These are phyloP conservation scores for Mythimna albipuncta DNA, from an alignment of 2,888 invertebrate genomes.

Conservation along the genomic window DNA sequence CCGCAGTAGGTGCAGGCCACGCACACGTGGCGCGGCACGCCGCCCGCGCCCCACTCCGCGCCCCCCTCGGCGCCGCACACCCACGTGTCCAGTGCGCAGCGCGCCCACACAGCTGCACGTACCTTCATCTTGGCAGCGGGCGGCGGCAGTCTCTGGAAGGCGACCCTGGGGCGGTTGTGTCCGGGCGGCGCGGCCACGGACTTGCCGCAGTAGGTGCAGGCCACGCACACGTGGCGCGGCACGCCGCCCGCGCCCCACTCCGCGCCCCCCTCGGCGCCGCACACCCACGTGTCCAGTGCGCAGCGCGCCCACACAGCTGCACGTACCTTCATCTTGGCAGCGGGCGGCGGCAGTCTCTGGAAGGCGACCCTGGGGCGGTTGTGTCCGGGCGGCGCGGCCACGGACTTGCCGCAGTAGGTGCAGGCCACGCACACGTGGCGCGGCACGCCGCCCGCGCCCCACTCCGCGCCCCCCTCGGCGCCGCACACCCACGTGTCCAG, in stretches of 20 bases:
- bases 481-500: too few relatives aligned
- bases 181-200: slow-evolving; percentile 96
- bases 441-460: slow-evolving; percentile 67
- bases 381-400: slow-evolving; percentile 94
- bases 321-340: slow-evolving; percentile 93
- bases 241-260: slow-evolving; percentile 63
- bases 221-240: slow-evolving; percentile 89
- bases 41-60: slow-evolving; percentile 71
- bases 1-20: slow-evolving; percentile 98
- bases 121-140: slow-evolving; percentile 94
- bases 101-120: slow-evolving; percentile 95
- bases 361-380: slow-evolving; percentile 85
- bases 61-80: slow-evolving; percentile 91
- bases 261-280: slow-evolving; percentile 73
- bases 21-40: slow-evolving; percentile 84
- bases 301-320: slow-evolving; percentile 97
- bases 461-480: slow-evolving; percentile 73
- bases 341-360: slow-evolving; percentile 92
- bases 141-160: slow-evolving; percentile 91
- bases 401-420: slow-evolving; percentile 98
- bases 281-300: slow-evolving; percentile 96
- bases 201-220: slow-evolving; percentile 98
- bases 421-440: slow-evolving; percentile 93
- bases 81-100: slow-evolving; percentile 97
- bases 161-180: slow-evolving; percentile 78